Conservation (phyloP, 2,797 vertebrate genomes). For the Numenius phaeopus region DNA sequence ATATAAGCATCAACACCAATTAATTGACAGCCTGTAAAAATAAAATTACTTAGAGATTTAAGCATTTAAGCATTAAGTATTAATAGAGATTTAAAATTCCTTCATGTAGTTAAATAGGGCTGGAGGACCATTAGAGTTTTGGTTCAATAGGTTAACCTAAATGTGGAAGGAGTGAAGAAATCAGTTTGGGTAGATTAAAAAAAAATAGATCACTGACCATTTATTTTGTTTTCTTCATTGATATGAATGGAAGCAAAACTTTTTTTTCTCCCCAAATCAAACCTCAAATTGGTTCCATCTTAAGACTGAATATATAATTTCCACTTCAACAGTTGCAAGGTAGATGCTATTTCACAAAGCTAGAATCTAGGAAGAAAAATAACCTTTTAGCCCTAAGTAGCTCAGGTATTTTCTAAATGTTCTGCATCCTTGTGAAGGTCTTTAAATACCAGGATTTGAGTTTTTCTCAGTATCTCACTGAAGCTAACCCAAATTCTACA, state of each 20-base stretch:
- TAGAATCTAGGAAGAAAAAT: neutral
- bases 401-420: neutral
- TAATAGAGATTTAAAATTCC: neutral
- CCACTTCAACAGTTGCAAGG: neutral
- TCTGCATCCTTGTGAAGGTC: neutral
- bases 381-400: neutral
- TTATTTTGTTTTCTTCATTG: neutral
- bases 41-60: neutral
- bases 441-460: neutral
- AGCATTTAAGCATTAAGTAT: neutral
- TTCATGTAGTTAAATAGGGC: neutral
- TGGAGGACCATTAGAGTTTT: neutral
- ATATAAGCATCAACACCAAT: neutral
- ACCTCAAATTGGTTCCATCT: rapidly evolving
- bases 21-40: neutral
- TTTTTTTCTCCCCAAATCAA: neutral
- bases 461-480: neutral
- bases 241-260: neutral
- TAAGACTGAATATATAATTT: neutral
- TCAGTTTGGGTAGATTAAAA: neutral
- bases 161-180: neutral
- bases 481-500: neutral
- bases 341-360: neutral
- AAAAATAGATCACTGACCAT: neutral
- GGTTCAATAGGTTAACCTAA: rapidly evolving